A percentile compares a stretch with the other conserved stretches of the same genome.
These are phyloP conservation scores for Gastracanthus pulcherrimus DNA, from an alignment of 2,888 invertebrate species.

Conservation along the genomic window DNA sequence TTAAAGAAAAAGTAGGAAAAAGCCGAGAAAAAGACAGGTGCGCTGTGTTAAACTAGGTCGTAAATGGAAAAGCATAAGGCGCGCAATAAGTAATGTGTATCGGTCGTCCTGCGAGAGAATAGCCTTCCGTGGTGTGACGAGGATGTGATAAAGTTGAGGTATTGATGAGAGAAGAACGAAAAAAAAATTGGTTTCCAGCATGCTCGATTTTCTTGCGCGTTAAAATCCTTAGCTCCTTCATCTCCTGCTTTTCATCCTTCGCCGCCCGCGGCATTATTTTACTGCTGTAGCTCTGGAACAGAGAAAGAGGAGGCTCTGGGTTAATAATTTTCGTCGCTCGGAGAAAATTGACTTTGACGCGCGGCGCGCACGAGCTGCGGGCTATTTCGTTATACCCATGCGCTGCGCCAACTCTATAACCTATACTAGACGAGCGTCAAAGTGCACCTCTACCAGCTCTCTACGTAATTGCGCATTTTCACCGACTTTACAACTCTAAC, in stretches of 20 bases:
- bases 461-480: too few relatives aligned
- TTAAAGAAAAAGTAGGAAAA: neutral
- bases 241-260: neutral
- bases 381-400: neutral
- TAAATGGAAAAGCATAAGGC: too few relatives aligned
- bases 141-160: too few relatives aligned
- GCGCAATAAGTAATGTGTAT: too few relatives aligned
- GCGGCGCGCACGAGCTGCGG: too few relatives aligned
- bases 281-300: neutral
- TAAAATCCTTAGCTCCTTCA: neutral
- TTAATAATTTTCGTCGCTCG: neutral
- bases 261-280: slow-evolving; percentile 8
- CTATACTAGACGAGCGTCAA: too few relatives aligned
- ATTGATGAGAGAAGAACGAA: neutral
- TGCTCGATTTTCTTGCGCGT: neutral
- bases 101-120: too few relatives aligned
- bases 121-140: too few relatives aligned
- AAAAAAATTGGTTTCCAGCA: neutral
- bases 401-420: neutral
- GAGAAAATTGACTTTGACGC: neutral
- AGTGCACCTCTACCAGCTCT: too few relatives aligned
- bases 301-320: neutral
- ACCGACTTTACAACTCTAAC: too few relatives aligned
- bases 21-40: neutral
- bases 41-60: neutral